phyloP scores from a whole-genome alignment of 2,888 invertebrate species.

The Lithophane semibrunnea region DNA sequence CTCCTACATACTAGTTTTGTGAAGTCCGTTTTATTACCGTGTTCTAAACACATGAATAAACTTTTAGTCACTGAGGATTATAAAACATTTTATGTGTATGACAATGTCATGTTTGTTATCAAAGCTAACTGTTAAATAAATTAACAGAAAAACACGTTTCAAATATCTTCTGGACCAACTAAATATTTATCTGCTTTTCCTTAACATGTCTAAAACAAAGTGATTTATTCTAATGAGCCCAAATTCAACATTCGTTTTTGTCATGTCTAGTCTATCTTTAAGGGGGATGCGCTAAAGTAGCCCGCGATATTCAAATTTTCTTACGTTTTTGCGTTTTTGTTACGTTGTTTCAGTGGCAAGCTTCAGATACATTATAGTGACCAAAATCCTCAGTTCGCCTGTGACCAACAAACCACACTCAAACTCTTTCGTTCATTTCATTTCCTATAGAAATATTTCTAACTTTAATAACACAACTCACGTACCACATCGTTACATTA shows the following conservation, averaged over 20 bases:
- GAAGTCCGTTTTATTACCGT: slow-evolving; percentile 11
- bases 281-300: too few species aligned
- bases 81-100: slow-evolving; percentile 1
- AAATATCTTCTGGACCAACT: neutral
- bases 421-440: slow-evolving; percentile 13
- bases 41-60: neutral
- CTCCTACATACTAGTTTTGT: neutral
- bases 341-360: too few species aligned
- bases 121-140: neutral
- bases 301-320: too few species aligned
- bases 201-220: too few species aligned
- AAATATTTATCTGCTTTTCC: neutral
- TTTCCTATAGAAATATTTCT: slow-evolving; percentile 29
- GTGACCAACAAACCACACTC: slow-evolving; percentile 10
- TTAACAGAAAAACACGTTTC: neutral
- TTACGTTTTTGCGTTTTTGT: too few species aligned
- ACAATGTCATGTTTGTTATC: neutral
- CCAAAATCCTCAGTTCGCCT: neutral
- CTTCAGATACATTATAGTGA: too few species aligned
- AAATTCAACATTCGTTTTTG: too few species aligned
- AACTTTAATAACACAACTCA: slow-evolving; percentile 41
- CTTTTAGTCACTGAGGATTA: neutral
- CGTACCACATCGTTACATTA: slow-evolving; percentile 34
- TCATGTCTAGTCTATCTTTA: too few species aligned
- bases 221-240: too few species aligned